Conservation (phyloP, 2,888 invertebrate genomes). For the Hydrotaea cyrtoneurina region DNA sequence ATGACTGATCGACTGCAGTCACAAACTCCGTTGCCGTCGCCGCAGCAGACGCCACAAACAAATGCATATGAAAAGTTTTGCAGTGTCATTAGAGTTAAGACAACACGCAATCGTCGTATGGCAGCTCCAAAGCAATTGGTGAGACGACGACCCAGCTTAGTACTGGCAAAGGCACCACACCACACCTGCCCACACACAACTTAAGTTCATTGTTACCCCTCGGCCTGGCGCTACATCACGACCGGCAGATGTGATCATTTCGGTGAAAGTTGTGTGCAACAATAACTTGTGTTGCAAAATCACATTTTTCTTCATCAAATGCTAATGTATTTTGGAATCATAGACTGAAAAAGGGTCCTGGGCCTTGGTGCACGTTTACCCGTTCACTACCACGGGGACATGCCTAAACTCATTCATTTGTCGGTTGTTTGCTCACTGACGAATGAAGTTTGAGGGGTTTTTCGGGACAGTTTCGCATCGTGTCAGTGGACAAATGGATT, state of each 20-base stretch:
- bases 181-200: slow-evolving; percentile 64
- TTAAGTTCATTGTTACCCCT: slow-evolving; percentile 34
- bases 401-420: too few relatives aligned
- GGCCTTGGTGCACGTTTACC: too few relatives aligned
- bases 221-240: background rate
- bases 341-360: too few relatives aligned
- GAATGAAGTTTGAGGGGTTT: too few relatives aligned
- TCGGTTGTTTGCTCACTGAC: too few relatives aligned
- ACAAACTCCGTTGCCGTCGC: background rate
- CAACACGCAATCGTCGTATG: slow-evolving; percentile 36
- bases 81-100: slow-evolving; percentile 28
- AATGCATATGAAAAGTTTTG: slow-evolving; percentile 16
- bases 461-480: too few relatives aligned
- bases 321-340: too few relatives aligned
- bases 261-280: background rate
- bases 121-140: background rate
- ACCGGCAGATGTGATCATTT: background rate
- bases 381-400: too few relatives aligned
- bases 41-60: slow-evolving; percentile 10
- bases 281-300: background rate
- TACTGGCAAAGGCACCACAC: slow-evolving; percentile 59
- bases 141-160: background rate
- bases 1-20: background rate
- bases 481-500: too few relatives aligned
- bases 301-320: too few relatives aligned